phyloP scores from a whole-genome alignment of 2,888 invertebrate genomes.

The Drosophila macrospina region DNA sequence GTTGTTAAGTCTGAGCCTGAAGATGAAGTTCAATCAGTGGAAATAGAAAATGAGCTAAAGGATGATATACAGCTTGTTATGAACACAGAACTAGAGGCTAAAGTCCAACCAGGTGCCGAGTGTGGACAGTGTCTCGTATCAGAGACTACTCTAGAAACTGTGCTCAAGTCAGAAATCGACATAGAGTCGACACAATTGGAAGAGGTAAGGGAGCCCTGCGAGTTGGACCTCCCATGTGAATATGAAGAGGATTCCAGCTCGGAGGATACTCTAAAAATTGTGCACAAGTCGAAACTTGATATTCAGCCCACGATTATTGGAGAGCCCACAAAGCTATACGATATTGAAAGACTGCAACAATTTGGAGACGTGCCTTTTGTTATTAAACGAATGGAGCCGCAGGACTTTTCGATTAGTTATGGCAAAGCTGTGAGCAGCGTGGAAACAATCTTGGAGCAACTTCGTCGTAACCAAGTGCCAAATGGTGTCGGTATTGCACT shows the following conservation, averaged over 20 bases:
- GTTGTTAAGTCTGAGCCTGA: background rate
- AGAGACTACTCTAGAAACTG: background rate
- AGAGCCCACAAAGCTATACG: slow-evolving; percentile 45
- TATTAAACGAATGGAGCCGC: slow-evolving; percentile 56
- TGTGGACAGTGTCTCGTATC: background rate
- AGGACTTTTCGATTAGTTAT: slow-evolving; percentile 60
- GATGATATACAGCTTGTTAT: slow-evolving; percentile 1
- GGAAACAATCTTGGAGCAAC: slow-evolving; percentile 39
- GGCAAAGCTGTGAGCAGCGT: slow-evolving; percentile 46
- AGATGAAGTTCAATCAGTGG: background rate
- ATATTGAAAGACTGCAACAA: slow-evolving; percentile 39
- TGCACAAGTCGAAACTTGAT: background rate
- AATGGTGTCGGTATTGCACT: slow-evolving; percentile 66
- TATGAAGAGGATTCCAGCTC: background rate
- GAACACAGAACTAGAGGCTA: background rate
- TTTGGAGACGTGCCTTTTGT: slow-evolving; percentile 66
- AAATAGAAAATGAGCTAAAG: slow-evolving; percentile 10
- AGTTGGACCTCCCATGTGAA: slow-evolving; percentile 22
- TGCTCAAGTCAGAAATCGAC: slow-evolving; percentile 34
- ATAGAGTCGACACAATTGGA: slow-evolving; percentile 19
- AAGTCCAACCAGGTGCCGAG: background rate
- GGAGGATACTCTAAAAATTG: slow-evolving; percentile 1
- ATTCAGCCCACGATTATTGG: background rate
- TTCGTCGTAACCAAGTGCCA: slow-evolving; percentile 47
- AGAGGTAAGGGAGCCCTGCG: slow-evolving; percentile 31